Conservation (phyloP, 2,888 invertebrate genomes). For the Standfussiana lucernea region DNA sequence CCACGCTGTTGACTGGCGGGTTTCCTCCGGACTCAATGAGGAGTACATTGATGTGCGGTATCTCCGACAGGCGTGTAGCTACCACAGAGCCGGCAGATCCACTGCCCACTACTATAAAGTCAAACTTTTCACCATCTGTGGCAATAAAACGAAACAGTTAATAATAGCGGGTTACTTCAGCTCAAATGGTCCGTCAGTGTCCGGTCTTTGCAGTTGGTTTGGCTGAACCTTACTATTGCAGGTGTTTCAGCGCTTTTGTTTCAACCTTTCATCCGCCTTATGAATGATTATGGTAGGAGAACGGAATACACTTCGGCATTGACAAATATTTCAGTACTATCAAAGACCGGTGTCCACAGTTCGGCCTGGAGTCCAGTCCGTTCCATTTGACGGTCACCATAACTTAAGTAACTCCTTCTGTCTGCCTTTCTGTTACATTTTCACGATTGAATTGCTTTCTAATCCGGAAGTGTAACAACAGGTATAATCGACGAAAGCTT, state of each 20-base stretch:
- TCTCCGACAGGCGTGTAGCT: constrained; percentile 76
- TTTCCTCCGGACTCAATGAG: constrained; percentile 79
- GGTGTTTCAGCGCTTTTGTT: background rate
- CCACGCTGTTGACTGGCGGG: constrained; percentile 78
- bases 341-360: background rate
- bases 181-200: background rate
- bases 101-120: constrained; percentile 79
- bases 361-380: background rate
- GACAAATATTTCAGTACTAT: background rate
- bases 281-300: background rate
- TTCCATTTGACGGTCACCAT: background rate
- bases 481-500: too few relatives aligned
- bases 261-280: background rate
- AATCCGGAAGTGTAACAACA: too few relatives aligned
- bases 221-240: background rate
- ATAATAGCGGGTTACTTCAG: too few relatives aligned
- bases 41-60: constrained; percentile 70
- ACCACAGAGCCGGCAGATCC: constrained; percentile 79
- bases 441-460: background rate
- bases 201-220: background rate
- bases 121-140: constrained; percentile 76
- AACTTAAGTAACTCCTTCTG: background rate
- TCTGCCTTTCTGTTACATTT: background rate
- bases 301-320: background rate
- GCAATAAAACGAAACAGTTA: constrained; percentile 4